Base-by-base conservation (phyloP, 2,797 vertebrate genomes). In the Enteromius trimaculatus region DNA sequence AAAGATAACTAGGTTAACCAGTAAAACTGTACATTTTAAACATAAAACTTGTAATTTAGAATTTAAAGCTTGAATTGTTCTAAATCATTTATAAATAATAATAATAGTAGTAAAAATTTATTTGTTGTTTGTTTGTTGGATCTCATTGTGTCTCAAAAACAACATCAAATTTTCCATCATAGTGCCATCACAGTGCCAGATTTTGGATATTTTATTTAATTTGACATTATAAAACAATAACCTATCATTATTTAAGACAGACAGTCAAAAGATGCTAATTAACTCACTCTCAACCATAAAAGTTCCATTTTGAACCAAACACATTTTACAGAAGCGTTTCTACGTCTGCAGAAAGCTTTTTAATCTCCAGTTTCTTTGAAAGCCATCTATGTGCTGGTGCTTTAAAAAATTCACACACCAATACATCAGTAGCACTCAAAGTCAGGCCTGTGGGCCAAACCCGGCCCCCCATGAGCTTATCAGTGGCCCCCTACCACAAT, bases 401-500 rank as follows among this genome's bases (percentile, higher is more conserved):
- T 70, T 58, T 58, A 42, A 55, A 80, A 65, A 44, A 58, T 3
- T 26, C 51, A 29, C 65, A 80, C 21, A 51, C 49, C 49, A 42
- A 44, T 29, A 29, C 49, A 39, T 49, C 29, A 79, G 19, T 39
- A 34, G 11, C 26, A 26, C 14, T 69, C 34, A 70, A 80, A 71
- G 66, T 80, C 26, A 42, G 11, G 53, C 53, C 66, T 0, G 19
- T 55, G 23, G 66, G 66, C 19, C 37, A 44, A 55, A 60, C 70
- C 16, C 1, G 17, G 13, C 23, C 17, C 66, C 66, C 66, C 34
- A 9, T 21, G 51, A 58, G 78, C 10, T 55, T n/a, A 39, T 42
- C n/a, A 29, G 34, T 42, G 64, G 34, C 78, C 65, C 47, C 51
- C 72, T 4, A 75, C 51, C 72, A 6, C n/a, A 76, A 58, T 26